These are phyloP conservation scores for Rhombomys opimus DNA, from an alignment of 2,113 vertebrate genomes.

Conservation along the genomic window DNA sequence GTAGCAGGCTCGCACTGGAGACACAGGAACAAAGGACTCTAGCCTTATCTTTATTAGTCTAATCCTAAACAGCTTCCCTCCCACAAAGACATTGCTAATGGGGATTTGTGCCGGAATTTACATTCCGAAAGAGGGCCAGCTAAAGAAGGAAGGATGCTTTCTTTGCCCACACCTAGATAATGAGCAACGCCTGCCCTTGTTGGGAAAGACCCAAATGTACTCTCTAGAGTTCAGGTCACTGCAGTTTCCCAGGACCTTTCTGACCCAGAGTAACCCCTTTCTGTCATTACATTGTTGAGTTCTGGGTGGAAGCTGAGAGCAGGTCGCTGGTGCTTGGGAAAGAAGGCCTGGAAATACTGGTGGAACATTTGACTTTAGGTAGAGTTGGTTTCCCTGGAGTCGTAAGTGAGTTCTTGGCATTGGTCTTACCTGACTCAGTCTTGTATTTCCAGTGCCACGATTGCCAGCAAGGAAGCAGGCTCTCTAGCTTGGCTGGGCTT, in stretches of 20 bases:
- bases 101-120: background rate
- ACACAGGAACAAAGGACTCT: background rate
- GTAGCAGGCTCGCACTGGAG: background rate
- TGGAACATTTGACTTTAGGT: background rate
- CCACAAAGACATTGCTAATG: background rate
- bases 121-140: background rate
- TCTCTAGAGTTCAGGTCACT: background rate
- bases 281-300: constrained; percentile 22
- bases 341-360: constrained; percentile 26
- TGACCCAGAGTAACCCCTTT: constrained; percentile 32
- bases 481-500: background rate
- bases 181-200: background rate
- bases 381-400: background rate
- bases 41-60: background rate
- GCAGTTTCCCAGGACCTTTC: constrained; percentile 55
- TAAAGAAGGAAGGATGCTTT: constrained; percentile 8
- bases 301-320: constrained; percentile 9
- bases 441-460: background rate
- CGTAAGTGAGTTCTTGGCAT: background rate
- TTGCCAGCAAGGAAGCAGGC: background rate
- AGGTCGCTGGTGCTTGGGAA: background rate
- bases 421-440: background rate
- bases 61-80: background rate
- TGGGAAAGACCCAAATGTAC: constrained; percentile 15
- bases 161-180: background rate